phyloP scores from a whole-genome alignment of 2,888 invertebrate genomes.

The Hybos culiciformis region DNA sequence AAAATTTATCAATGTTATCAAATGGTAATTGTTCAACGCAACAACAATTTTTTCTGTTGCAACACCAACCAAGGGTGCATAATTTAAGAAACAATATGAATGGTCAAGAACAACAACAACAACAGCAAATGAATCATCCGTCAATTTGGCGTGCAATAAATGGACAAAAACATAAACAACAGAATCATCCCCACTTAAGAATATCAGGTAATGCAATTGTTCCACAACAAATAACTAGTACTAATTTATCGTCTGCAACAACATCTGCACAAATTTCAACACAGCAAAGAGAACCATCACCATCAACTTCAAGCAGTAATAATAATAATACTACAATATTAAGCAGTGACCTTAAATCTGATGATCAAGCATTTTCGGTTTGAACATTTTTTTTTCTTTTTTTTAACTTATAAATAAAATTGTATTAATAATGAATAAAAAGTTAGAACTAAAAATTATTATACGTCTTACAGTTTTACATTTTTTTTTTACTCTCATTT shows the following conservation, averaged over 20 bases:
- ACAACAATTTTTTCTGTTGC: slow-evolving; percentile 3
- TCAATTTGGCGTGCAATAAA: slow-evolving; percentile 1
- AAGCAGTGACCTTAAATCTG: no score
- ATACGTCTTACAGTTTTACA: no score
- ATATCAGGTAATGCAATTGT: not conserved
- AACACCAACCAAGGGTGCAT: slow-evolving; percentile 1
- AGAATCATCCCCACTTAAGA: not conserved
- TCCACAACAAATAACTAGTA: not conserved
- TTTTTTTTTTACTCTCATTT: no score
- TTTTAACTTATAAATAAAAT: no score
- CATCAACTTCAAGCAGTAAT: not conserved
- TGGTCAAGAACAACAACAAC: not conserved
- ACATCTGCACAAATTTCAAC: not conserved
- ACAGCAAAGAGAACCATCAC: not conserved
- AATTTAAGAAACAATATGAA: no score
- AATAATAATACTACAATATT: not conserved
- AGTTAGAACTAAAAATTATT: no score
- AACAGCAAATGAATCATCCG: not conserved
- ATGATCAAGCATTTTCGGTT: no score
- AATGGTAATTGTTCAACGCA: slow-evolving; percentile 18
- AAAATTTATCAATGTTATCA: slow-evolving; percentile 38
- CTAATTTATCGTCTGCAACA: not conserved
- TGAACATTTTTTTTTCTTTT: no score
- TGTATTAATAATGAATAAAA: no score
- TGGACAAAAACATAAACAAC: no score